Evolutionary conservation across 2,797 vertebrate genomes (phyloP).

Genomic region (Aphelocoma californica): DNA sequence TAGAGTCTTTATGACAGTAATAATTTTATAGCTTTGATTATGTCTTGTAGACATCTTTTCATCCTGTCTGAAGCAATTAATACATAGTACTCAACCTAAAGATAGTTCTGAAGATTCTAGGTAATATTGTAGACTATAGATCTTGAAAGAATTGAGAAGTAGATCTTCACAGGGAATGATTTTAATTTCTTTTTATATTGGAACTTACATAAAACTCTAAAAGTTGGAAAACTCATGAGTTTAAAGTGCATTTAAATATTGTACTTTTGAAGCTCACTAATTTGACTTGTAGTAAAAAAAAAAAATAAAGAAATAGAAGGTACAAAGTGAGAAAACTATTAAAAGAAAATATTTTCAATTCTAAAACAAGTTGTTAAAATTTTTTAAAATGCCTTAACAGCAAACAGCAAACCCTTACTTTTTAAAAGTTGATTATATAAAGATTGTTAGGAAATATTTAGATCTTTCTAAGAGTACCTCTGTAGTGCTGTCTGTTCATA

Average conservation of each 20-base stretch:
- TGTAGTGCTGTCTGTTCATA: neutral
- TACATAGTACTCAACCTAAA: neutral
- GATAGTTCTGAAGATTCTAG: neutral
- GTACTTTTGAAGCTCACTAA: neutral
- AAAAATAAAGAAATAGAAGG: neutral
- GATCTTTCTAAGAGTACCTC: neutral
- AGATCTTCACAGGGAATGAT: neutral
- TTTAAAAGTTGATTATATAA: neutral
- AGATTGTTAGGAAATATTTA: neutral
- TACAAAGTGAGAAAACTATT: neutral
- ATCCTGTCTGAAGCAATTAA: neutral
- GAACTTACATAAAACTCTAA: neutral
- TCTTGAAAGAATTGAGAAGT: neutral
- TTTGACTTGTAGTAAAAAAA: neutral
- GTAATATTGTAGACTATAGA: neutral
- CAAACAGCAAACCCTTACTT: neutral
- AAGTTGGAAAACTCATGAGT: neutral
- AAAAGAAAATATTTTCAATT: neutral
- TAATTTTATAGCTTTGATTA: neutral
- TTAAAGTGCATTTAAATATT: neutral
- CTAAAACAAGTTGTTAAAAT: neutral
- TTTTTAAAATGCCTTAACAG: neutral
- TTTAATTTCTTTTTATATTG: neutral
- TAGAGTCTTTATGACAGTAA: neutral
- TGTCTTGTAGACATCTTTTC: neutral